Conservation (phyloP, 2,113 vertebrate species). For the Phalacrocorax carbo region DNA sequence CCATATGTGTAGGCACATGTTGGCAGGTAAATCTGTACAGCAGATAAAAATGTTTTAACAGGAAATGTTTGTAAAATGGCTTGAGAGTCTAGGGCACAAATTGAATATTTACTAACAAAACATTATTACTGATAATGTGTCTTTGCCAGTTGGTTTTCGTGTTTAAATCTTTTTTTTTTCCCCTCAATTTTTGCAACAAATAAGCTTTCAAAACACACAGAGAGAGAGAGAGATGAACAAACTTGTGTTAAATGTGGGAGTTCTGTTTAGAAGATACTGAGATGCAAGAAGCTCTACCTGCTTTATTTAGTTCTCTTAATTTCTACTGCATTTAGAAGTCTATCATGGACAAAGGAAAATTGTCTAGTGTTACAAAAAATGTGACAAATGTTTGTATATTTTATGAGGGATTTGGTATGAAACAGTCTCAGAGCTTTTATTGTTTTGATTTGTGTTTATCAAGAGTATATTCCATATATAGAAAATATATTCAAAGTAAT, state of each 20-base stretch:
- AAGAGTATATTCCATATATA: not conserved
- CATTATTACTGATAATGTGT: not conserved
- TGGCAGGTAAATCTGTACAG: not conserved
- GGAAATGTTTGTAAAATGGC: conserved; percentile 30
- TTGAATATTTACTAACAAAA: not conserved
- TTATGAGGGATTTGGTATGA: not conserved
- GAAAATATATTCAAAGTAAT: not conserved
- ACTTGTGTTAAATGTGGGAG: not conserved
- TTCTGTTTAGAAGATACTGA: not conserved
- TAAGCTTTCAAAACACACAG: not conserved
- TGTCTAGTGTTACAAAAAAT: not conserved
- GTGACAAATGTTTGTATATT: not conserved
- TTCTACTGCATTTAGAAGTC: not conserved
- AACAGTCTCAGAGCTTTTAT: not conserved
- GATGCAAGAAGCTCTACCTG: not conserved
- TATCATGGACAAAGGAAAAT: not conserved
- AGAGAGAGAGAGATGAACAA: not conserved
- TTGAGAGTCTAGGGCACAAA: not conserved
- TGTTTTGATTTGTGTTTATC: not conserved
- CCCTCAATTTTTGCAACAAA: not conserved
- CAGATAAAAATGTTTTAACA: conserved; percentile 13
- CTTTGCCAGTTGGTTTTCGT: not conserved
- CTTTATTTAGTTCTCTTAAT: not conserved
- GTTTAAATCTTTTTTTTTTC: not conserved
- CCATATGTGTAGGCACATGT: not conserved